These are phyloP conservation scores for Prenolepis imparis DNA, from an alignment of 2,888 invertebrate species.

Conservation along the genomic window DNA sequence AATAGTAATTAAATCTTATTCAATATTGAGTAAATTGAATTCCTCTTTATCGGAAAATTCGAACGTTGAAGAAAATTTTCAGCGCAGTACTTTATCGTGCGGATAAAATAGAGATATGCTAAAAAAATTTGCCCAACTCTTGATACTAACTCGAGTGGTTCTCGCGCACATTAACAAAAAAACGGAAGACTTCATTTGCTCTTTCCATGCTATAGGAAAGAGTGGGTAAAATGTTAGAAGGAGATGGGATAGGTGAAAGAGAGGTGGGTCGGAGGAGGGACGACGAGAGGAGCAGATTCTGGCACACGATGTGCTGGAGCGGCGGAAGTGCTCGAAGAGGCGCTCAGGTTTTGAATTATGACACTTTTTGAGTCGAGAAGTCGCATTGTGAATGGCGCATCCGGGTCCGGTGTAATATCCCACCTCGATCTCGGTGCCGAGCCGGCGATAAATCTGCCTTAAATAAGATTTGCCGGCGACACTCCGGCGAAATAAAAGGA, in stretches of 20 bases:
- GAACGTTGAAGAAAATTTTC: not conserved
- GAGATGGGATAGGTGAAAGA: slow-evolving; percentile 11
- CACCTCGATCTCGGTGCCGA: slow-evolving; percentile 76
- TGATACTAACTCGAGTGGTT: slow-evolving; percentile 41
- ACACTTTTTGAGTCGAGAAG: slow-evolving; percentile 82
- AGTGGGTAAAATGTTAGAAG: not conserved
- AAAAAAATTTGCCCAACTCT: slow-evolving; percentile 46
- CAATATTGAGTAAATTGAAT: not conserved
- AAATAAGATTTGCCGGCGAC: slow-evolving; percentile 83
- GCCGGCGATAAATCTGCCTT: slow-evolving; percentile 81
- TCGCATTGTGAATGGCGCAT: slow-evolving; percentile 81
- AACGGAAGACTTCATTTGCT: slow-evolving; percentile 63
- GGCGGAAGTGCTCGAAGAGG: slow-evolving; percentile 81
- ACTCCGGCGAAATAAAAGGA: slow-evolving; percentile 78
- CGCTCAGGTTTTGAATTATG: slow-evolving; percentile 82
- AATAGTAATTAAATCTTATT: too few species aligned
- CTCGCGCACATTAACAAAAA: slow-evolving; percentile 70
- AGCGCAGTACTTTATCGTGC: not conserved
- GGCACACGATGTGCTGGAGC: slow-evolving; percentile 81
- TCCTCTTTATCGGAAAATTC: not conserved
- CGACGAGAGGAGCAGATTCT: slow-evolving; percentile 74
- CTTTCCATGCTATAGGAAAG: slow-evolving; percentile 48
- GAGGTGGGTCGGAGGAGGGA: slow-evolving; percentile 38
- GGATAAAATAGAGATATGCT: not conserved
- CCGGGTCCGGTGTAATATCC: slow-evolving; percentile 80